A percentile compares a stretch with the other conserved stretches of the same genome.
Evolutionary conservation across 2,113 vertebrate species (phyloP).

Genomic region (Philantomba maxwellii): DNA sequence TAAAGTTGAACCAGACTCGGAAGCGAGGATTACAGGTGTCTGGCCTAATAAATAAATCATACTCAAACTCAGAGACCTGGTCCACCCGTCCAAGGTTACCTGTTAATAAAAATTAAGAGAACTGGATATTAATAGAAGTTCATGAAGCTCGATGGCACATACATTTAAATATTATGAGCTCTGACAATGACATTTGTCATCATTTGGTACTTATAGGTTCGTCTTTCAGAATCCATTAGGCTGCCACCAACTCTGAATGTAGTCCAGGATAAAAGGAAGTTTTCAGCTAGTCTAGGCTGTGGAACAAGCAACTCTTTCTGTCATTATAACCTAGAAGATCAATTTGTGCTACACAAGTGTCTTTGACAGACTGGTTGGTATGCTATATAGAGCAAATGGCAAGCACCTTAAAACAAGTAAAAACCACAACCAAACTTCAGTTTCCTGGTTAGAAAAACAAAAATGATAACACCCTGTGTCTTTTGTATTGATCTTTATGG

Average conservation of each 20-base stretch:
- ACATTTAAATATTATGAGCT: not conserved
- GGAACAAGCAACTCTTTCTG: not conserved
- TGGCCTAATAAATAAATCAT: constrained; percentile 96
- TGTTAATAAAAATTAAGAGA: constrained; percentile 66
- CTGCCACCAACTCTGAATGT: not conserved
- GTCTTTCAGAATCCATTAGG: not conserved
- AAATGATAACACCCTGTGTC: not conserved
- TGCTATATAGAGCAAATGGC: not conserved
- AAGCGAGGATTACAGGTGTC: constrained; percentile 98
- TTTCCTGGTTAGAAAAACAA: not conserved
- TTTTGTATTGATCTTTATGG: not conserved
- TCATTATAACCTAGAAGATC: not conserved
- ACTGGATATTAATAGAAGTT: not conserved
- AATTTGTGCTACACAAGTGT: not conserved
- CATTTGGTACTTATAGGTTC: not conserved
- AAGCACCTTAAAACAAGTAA: not conserved
- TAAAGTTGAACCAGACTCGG: constrained; percentile 99
- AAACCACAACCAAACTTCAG: not conserved
- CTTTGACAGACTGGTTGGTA: not conserved
- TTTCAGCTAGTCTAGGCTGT: not conserved
- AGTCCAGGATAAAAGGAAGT: not conserved
- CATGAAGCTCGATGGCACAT: not conserved
- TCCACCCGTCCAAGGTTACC: constrained; percentile 96
- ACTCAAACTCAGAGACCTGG: constrained; percentile 95
- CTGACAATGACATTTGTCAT: not conserved